A percentile compares a stretch with the other conserved stretches of the same genome.
Evolutionary conservation across 2,888 invertebrate genomes (phyloP).

Genomic region (Dynastes tityus): DNA sequence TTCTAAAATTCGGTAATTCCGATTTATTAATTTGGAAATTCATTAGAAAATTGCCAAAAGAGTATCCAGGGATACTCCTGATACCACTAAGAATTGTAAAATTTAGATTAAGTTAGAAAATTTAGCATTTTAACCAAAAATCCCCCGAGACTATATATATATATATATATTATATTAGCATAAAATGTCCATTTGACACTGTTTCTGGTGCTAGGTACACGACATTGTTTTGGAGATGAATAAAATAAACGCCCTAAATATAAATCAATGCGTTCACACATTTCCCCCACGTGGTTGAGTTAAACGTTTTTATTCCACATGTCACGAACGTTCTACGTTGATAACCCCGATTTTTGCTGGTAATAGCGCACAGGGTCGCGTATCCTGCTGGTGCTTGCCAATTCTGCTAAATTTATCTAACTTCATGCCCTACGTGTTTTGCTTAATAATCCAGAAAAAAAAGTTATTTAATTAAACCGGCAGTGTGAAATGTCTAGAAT

Average conservation of each 20-base stretch:
- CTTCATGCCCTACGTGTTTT: conserved; percentile 3
- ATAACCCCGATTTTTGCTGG: background rate
- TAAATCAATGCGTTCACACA: conserved; percentile 5
- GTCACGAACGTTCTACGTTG: background rate
- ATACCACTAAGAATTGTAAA: too few relatives aligned
- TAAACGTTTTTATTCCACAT: conserved; percentile 6
- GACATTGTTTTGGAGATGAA: background rate
- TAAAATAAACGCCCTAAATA: background rate
- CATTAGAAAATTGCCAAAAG: too few relatives aligned
- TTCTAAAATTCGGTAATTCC: too few relatives aligned
- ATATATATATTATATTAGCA: too few relatives aligned
- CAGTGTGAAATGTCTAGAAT: background rate
- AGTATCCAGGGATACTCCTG: too few relatives aligned
- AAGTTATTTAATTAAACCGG: background rate
- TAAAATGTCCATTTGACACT: background rate
- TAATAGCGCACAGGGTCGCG: background rate
- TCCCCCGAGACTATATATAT: too few relatives aligned
- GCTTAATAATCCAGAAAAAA: background rate
- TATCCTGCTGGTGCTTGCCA: background rate
- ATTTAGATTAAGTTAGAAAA: too few relatives aligned
- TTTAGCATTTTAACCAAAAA: too few relatives aligned
- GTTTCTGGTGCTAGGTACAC: background rate
- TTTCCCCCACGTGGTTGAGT: background rate
- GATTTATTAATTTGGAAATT: too few relatives aligned
- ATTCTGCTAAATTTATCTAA: conserved; percentile 10